Evolutionary conservation across 2,888 invertebrate species (phyloP), one percentile per base, ranked within the genome.

Genomic region (Pollenia labialis): DNA sequence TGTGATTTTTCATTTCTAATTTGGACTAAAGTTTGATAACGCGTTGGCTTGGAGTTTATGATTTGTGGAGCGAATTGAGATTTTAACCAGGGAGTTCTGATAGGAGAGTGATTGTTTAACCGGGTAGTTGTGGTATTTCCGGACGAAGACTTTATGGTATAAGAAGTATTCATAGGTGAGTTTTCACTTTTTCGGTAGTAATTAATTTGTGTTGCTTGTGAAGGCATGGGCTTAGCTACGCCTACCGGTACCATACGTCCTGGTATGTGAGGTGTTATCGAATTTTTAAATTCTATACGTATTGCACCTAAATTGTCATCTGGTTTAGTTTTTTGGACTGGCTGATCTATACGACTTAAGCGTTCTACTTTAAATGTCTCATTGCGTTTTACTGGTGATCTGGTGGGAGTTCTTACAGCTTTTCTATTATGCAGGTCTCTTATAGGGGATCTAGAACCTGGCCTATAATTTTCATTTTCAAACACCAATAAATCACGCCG

Each of bases 221-320:
- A 91, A 2, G 90, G 92, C 91, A 93, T 93, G 11, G 93, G 93
- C 71, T 93, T 93, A 48, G 93, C 93, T 76, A 93, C 93, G 11
- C 93, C 93, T 48, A 93, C 91, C 1, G 93, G 93, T 48, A 93
- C 93, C 48, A 93, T 87, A 16, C 93, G 89, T 0, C 92, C 91
- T 0, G 93, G 93, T 50, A 92, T 90, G 71, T 92, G 91, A 0
- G 93, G 93, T 7, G 90, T 89, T 68, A 93, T 92, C 11, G 93
- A 93, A 79, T 93, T 93, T 86, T 92, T 93, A 46, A 93, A 91
- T 88, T 93, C 93, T 68, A 93, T 92, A 48, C 92, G 92, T 84
- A 93, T 93, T 11, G 93, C 90, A 23, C 90, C 89, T 60, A 88
- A 83, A 7, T 71, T 32, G 8, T 50, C 40, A 0, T 23, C 8